Evolutionary conservation across 2,797 vertebrate genomes (phyloP), one percentile per base, ranked within the genome.

Genomic region (Ptychadena robeensis): DNA sequence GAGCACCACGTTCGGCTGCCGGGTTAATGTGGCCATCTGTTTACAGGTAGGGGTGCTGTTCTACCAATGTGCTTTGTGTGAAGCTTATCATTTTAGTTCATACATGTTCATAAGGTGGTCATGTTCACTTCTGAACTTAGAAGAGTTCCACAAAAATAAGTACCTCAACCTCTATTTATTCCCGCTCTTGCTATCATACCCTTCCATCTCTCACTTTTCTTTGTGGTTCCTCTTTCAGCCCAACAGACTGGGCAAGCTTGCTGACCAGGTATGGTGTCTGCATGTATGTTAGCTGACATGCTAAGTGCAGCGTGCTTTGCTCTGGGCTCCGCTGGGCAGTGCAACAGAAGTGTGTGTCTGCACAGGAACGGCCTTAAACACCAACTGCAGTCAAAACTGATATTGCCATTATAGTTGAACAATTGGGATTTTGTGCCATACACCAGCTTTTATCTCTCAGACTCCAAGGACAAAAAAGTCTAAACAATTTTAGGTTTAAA

Each of bases 221-320:
- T 89, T 91, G 88, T 91, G 90, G 85, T 91, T 88, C 87, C 85
- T 86, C 92, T 93, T 93, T 96, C 96, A 98, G 97, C 96, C 97
- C 94, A 97, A 97, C 96, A 96, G 96, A 95, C 95, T 98, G 95
- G 96, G 97, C 94, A 98, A 96, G 92, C 95, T 97, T 95, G 95
- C 95, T 93, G 97, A 98, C 91, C 96, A 98, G 97, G 97, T 98
- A 98, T 85, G 92, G 94, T 95, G 91, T 87, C 57, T 89, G 88
- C 89, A 90, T 89, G 90, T 90, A 84, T 82, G 82, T 91, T 83
- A 86, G 71, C 72, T 85, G 72, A 85, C 78, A 80, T 83, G 74
- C 68, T 70, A 75, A 37, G 57, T 28, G 53, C 74, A 86, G 11
- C 32, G 15, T 89, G 71, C 78, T 80, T 75, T 85, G 82, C 78